Evolutionary conservation across 37 sponge, comb jelly and placozoan species (phyloP).

Genomic region (Theonella swinhoei): DNA sequence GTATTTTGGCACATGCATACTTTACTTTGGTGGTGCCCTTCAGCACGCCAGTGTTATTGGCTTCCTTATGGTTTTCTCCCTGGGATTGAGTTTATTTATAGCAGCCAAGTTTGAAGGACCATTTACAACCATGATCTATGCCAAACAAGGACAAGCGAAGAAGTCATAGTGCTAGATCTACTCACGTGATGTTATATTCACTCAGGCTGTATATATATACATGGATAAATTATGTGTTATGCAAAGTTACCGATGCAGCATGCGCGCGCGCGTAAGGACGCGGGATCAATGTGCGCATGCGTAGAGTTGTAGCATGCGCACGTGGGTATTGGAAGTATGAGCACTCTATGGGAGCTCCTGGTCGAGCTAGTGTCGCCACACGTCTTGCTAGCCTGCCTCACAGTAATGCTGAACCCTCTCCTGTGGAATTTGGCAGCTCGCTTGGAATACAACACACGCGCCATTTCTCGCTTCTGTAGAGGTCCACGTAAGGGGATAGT

Average conservation of each 20-base stretch:
- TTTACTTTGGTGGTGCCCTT: slow-evolving; percentile 43
- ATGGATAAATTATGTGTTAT: no score
- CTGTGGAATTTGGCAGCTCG: not conserved
- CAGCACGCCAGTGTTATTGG: slow-evolving; percentile 49
- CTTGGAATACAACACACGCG: not conserved
- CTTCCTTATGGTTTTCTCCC: slow-evolving; percentile 26
- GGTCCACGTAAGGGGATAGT: not conserved
- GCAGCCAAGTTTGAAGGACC: slow-evolving; percentile 49
- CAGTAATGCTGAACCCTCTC: not conserved
- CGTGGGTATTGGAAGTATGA: no score
- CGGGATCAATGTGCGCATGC: no score
- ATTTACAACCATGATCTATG: slow-evolving; percentile 59
- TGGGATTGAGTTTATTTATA: slow-evolving; percentile 32
- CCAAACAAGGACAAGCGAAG: not conserved
- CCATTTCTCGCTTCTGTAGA: not conserved
- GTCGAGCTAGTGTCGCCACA: not conserved
- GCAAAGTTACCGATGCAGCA: no score
- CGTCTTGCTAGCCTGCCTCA: not conserved
- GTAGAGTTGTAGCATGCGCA: no score
- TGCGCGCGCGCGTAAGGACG: no score
- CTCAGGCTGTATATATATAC: no score
- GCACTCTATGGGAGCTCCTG: no score
- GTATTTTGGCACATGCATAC: slow-evolving; percentile 49
- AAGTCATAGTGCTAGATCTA: not conserved
- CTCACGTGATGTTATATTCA: no score